A percentile compares a stretch with the other conserved stretches of the same genome.
These are phyloP conservation scores for Caenorhabditis briggsae DNA, from an alignment of 1,140 invertebrate genomes.

Conservation along the genomic window DNA sequence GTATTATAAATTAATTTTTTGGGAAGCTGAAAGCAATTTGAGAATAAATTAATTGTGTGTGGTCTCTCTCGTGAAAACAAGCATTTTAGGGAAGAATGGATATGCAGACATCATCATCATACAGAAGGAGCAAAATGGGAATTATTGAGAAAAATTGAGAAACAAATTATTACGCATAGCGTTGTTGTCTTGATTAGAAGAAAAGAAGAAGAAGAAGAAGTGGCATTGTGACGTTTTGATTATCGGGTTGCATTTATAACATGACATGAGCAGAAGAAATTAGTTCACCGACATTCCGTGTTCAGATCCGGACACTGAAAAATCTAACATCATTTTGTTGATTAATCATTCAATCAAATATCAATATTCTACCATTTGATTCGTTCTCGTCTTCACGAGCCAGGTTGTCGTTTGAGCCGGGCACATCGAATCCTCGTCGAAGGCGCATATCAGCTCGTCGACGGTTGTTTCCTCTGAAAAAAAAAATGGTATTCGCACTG, in stretches of 20 bases:
- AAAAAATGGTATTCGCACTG: neutral
- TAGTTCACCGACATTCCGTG: constrained; percentile 55
- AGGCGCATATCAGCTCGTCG: constrained; percentile 37
- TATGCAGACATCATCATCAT: constrained; percentile 30
- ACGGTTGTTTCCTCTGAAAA: constrained; percentile 40
- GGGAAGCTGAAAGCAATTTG: neutral
- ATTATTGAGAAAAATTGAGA: constrained; percentile 1
- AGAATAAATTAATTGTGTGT: constrained; percentile 17
- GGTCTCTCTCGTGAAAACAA: constrained; percentile 25
- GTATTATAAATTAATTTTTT: neutral
- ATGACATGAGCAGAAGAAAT: constrained; percentile 47
- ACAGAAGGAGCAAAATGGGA: constrained; percentile 5
- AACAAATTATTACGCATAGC: constrained; percentile 46
- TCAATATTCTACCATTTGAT: constrained; percentile 19
- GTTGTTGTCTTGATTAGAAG: constrained; percentile 19
- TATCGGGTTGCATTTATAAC: constrained; percentile 1
- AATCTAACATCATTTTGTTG: neutral
- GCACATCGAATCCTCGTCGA: constrained; percentile 42
- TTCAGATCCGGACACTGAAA: constrained; percentile 56
- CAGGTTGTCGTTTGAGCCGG: constrained; percentile 43
- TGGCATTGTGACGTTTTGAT: constrained; percentile 55
- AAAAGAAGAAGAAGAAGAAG: neutral
- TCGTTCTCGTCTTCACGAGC: constrained; percentile 44
- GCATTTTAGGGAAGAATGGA: neutral
- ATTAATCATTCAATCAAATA: neutral